Percentiles rank a stretch among this genome's conserved stretches.
Evolutionary conservation across 2,888 invertebrate species (phyloP).

Genomic region (Dynastes grantii): DNA sequence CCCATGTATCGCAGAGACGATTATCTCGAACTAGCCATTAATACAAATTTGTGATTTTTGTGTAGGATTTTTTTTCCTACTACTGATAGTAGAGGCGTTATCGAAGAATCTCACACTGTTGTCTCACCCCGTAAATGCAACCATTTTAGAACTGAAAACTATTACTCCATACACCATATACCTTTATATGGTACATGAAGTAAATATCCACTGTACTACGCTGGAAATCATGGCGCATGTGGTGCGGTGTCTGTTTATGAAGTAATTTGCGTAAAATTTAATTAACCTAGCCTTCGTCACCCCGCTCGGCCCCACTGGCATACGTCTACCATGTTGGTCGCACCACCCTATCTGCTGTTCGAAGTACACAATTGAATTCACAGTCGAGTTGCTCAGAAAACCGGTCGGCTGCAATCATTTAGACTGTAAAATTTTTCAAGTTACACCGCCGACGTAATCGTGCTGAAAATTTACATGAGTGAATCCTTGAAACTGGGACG

Average conservation of each 20-base stretch:
- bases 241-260: neutral
- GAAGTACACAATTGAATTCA: conserved; percentile 34
- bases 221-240: neutral
- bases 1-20: no score
- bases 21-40: no score
- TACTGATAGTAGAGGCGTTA: no score
- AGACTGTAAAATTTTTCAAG: conserved; percentile 37
- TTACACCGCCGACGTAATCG: conserved; percentile 20
- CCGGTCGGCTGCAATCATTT: conserved; percentile 20
- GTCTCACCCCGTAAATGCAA: no score
- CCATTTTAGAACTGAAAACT: no score
- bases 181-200: neutral
- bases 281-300: neutral
- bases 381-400: conserved; percentile 25
- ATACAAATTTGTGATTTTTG: no score
- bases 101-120: no score
- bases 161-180: no score
- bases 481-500: conserved; percentile 18
- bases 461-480: conserved; percentile 28
- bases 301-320: neutral
- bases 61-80: no score
- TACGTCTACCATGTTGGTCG: neutral
- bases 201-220: neutral
- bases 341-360: neutral
- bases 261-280: conserved; percentile 24